Base-by-base conservation (phyloP, 2,888 invertebrate species). In the Latrodectus elegans region DNA sequence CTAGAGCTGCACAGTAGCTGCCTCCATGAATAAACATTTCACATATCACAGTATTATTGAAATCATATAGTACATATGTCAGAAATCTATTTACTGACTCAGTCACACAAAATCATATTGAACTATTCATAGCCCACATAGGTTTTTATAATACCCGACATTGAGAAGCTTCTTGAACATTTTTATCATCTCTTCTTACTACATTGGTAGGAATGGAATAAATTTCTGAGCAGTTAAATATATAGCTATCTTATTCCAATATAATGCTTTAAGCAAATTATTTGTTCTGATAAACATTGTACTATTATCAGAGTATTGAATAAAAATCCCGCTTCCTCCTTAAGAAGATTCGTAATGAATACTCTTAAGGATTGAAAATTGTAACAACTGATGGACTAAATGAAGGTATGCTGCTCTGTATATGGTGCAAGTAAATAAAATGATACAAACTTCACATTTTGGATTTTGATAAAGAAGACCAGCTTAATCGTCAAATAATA, bases 1-100 rank as follows among this genome's bases (percentile, higher is more conserved):
- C 76, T 64, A 38, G 60, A 75, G 11, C n/a, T 64, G 1, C 11
- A 0, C 51, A 8, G 51, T 65, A 17, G 15, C n/a, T 51, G 15
- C n/a, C 51, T 10, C 67, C 65, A n/a, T 67, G n/a, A 65, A 76
- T 64, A 22, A 65, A 76, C 76, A 65, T 38, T 51, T 9, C n/a
- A n/a, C 49, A 52, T 4, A 51, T 76, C 49, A 17, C 51, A 15
- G 4, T 22, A 12, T 76, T n/a, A 17, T 12, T 51, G 53, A 51
- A 8, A 92, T 90, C 89, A 15, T 90, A 89, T 26, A 89, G 83
- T 14, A 91, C 71, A 22, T 90, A 91, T 15, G 91, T 91, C 38
- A 92, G 83, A 14, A 92, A 92, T 83, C 92, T 89, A 3, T 91
- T 76, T 0, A 90, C 89, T 4, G 90, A 89, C 51, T 90, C 89